Evolutionary conservation across 2,888 invertebrate genomes (phyloP), one percentile per base, ranked within the genome.

Genomic region (Eurytoma californica): DNA sequence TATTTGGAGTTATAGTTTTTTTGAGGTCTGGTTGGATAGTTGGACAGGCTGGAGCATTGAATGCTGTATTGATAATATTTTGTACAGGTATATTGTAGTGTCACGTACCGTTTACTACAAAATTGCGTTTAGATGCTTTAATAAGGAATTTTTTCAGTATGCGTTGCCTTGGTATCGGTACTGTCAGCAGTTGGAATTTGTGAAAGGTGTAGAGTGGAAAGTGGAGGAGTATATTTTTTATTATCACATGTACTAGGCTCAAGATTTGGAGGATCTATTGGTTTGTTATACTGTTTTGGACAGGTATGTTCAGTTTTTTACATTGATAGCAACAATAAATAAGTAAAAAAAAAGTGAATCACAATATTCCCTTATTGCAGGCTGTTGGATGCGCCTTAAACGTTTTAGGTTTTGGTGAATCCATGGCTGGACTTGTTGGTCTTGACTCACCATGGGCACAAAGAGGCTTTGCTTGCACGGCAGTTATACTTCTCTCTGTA

Each of bases 11-110:
- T 0, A 98, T 98, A 90, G 97, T 98, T 80, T 98, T 99, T 91
- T 92, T 99, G 80, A 92, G 98, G 86, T 97, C 98, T 81, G 98
- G 98, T 82, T 99, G 98, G 98, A 97, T 99, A 88, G 98, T 99
- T 72, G 98, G 96, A 58, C 95, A 97, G 91, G 96, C 96, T 82
- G 97, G 97, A 79, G 93, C 96, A 84, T 91, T 96, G 70, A 94
- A 95, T 92, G 96, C 95, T 78, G 93, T 96, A 81, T 90, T 96
- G 83, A 96, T 97, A 85, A 94, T 97, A 82, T 91, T 96, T 86
- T 94, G 94, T 87, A 95, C 96, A 91, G 95, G 95, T 95, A 90
- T 39, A 39, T 39, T 39, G 39, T 39, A 39, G 39, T 39, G 86
- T 18, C 2, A 66, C 49, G 39, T 13, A 58, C 18, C 0, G 30